phyloP scores from a whole-genome alignment of 2,797 vertebrate genomes.

The Taenioides sp. region DNA sequence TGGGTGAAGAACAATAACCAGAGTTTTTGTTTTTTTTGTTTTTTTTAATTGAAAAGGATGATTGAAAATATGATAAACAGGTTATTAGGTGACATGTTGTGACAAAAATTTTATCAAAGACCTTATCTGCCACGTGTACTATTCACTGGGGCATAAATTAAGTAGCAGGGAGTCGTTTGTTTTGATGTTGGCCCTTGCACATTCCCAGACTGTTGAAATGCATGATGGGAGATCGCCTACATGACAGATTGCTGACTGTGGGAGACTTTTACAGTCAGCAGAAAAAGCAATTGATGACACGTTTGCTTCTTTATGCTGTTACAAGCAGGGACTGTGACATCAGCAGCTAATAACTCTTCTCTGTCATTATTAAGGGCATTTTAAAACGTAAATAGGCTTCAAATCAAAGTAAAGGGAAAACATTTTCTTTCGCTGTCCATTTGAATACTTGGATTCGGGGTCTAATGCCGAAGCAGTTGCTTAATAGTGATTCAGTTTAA shows the following conservation, averaged over 20 bases:
- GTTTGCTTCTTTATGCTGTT: conserved; percentile 53
- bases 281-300: conserved; percentile 59
- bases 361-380: not conserved
- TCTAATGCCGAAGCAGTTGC: no score
- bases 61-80: not conserved
- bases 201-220: conserved; percentile 37
- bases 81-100: conserved; percentile 6
- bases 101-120: conserved; percentile 4
- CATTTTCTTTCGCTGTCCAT: no score
- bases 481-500: no score
- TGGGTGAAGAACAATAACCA: no score
- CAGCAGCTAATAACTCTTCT: conserved; percentile 23
- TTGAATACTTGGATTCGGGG: no score
- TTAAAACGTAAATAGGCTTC: not conserved
- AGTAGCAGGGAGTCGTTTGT: conserved; percentile 19
- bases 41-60: not conserved
- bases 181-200: conserved; percentile 29
- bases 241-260: conserved; percentile 74
- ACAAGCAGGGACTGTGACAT: conserved; percentile 28
- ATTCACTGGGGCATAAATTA: conserved; percentile 22
- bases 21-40: no score
- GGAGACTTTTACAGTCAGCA: conserved; percentile 69
- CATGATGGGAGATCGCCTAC: conserved; percentile 56
- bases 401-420: not conserved
- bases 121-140: not conserved